phyloP scores from a whole-genome alignment of 2,888 invertebrate species.

The Brenthis ino region DNA sequence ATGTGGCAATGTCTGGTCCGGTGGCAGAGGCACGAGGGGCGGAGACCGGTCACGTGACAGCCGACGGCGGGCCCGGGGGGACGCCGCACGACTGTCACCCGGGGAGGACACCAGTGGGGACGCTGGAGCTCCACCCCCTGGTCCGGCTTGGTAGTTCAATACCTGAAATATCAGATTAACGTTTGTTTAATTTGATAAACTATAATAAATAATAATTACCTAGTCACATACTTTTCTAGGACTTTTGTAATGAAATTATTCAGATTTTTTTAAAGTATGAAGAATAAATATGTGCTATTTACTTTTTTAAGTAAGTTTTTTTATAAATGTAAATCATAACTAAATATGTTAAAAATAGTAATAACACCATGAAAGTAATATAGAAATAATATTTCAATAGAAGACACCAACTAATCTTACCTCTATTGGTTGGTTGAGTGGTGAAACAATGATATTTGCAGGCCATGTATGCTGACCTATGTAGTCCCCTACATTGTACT shows the following conservation, averaged over 20 bases:
- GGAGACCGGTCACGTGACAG: constrained; percentile 77
- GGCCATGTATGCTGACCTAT: constrained; percentile 75
- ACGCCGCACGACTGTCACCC: constrained; percentile 88
- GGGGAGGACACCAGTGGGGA: constrained; percentile 91
- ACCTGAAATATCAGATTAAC: constrained; percentile 51
- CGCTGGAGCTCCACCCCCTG: constrained; percentile 62
- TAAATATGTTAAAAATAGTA: no score
- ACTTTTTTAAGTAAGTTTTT: no score
- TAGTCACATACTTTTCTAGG: not conserved
- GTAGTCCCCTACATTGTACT: constrained; percentile 75
- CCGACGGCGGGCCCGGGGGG: constrained; percentile 83
- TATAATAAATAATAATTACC: not conserved
- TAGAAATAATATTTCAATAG: not conserved
- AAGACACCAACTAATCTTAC: constrained; percentile 50
- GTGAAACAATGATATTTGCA: constrained; percentile 71
- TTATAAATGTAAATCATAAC: no score
- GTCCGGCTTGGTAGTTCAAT: constrained; percentile 65
- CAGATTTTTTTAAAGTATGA: not conserved
- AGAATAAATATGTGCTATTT: not conserved
- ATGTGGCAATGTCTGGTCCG: constrained; percentile 57
- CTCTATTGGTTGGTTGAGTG: constrained; percentile 76
- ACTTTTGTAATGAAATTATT: not conserved
- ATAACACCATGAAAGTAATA: not conserved
- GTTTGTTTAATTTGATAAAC: not conserved
- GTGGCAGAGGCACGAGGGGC: constrained; percentile 57